phyloP scores from a whole-genome alignment of 2,113 vertebrate species.

The Sinocyclocheilus anophthalmus region DNA sequence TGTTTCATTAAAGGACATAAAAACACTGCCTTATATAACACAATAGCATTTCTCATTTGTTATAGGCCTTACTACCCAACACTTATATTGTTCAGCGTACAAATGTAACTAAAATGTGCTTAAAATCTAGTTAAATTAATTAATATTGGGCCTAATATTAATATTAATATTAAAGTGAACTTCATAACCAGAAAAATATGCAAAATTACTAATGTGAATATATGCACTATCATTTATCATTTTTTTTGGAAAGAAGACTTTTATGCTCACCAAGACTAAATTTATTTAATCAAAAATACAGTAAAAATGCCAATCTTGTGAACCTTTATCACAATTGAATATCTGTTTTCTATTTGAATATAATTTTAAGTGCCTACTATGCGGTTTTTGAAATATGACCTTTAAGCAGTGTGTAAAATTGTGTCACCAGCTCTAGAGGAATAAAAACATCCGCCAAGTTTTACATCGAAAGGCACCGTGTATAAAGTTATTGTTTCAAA shows the following conservation, averaged over 20 bases:
- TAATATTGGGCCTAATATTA: background rate
- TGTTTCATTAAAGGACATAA: conserved; percentile 31
- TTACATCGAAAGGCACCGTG: no score
- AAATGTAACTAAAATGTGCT: background rate
- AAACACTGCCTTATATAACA: conserved; percentile 24
- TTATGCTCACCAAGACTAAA: background rate
- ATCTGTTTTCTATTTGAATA: background rate
- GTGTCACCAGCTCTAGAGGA: no score
- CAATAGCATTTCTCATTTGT: background rate
- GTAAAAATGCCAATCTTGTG: background rate
- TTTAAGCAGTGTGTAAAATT: no score
- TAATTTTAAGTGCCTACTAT: background rate
- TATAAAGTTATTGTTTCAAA: no score
- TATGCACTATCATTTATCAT: no score
- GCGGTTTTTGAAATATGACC: no score
- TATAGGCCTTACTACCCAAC: background rate
- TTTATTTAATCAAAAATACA: background rate
- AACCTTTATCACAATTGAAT: background rate
- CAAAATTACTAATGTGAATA: no score
- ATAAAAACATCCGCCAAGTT: no score
- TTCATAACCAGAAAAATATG: no score
- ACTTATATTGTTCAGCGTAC: background rate
- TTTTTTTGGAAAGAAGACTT: background rate
- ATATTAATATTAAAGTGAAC: no score
- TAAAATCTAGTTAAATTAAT: background rate